Evolutionary conservation across 2,113 vertebrate species (phyloP).

Genomic region (Lepisosteus oculatus): DNA sequence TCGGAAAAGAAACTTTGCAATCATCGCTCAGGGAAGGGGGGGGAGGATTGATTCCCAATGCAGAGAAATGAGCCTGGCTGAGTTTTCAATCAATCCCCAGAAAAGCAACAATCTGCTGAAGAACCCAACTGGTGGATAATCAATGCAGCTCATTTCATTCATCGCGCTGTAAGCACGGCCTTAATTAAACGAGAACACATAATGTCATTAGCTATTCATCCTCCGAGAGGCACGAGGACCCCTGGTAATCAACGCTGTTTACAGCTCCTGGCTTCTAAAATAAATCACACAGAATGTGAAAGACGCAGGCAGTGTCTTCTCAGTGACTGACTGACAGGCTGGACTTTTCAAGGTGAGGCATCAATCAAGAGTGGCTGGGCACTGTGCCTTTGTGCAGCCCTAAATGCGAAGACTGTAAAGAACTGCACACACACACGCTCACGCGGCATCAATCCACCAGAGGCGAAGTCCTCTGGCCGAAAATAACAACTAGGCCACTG

Average conservation of each 20-base stretch:
- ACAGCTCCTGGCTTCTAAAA: background rate
- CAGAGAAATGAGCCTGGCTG: conserved; percentile 25
- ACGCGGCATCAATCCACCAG: too few species aligned
- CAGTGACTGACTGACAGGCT: too few species aligned
- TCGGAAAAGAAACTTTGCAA: background rate
- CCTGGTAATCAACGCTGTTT: background rate
- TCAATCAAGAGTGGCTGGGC: too few species aligned
- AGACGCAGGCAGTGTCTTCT: too few species aligned
- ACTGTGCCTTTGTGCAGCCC: too few species aligned
- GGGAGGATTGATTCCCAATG: conserved; percentile 19
- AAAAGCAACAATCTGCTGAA: conserved; percentile 43
- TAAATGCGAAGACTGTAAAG: too few species aligned
- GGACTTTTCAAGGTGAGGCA: too few species aligned
- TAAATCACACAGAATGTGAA: too few species aligned
- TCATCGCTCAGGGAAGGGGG: conserved; percentile 6
- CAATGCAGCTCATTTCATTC: conserved; percentile 49
- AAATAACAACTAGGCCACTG: too few species aligned
- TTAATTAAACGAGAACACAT: conserved; percentile 5
- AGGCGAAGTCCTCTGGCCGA: too few species aligned
- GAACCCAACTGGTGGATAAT: conserved; percentile 37
- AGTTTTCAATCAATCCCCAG: conserved; percentile 44
- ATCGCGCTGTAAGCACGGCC: conserved; percentile 23
- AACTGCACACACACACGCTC: too few species aligned
- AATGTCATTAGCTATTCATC: conserved; percentile 19
- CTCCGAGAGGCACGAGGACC: background rate